Percentiles rank a stretch among this genome's conserved stretches.
Conservation (phyloP, 2,797 vertebrate genomes). For the Rhinella marina region DNA sequence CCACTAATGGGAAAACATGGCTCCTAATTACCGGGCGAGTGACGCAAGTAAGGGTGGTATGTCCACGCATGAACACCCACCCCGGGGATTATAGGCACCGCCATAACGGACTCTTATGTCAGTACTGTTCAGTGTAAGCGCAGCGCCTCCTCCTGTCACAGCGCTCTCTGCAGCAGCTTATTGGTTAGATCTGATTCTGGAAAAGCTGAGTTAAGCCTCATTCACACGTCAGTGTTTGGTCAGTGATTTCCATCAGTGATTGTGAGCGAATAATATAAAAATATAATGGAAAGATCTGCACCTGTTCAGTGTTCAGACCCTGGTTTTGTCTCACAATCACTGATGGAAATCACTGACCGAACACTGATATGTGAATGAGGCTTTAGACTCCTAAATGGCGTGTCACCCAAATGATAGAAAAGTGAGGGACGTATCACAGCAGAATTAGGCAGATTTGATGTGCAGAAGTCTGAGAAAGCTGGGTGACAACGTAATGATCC, state of each 20-base stretch:
- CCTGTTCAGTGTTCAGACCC: no score
- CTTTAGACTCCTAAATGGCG: not conserved
- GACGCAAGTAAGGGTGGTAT: constrained; percentile 16
- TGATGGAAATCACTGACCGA: no score
- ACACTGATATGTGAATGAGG: no score
- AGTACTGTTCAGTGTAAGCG: not conserved
- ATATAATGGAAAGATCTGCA: no score
- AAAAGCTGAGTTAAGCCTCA: not conserved
- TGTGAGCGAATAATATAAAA: no score
- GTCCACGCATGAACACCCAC: not conserved
- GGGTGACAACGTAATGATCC: not conserved
- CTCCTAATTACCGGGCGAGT: constrained; percentile 38
- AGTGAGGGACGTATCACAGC: not conserved
- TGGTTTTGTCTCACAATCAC: no score
- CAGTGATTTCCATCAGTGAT: no score
- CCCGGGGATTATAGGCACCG: not conserved
- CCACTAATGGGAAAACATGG: constrained; percentile 45
- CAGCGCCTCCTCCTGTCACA: not conserved
- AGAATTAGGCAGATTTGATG: not conserved
- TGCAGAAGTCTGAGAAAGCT: not conserved
- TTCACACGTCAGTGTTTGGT: no score
- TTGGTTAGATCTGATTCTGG: not conserved
- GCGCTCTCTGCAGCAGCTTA: not conserved
- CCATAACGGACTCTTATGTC: not conserved
- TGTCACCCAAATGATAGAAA: not conserved